Conservation (phyloP, 2,888 invertebrate species). For the Andrena praecox region DNA sequence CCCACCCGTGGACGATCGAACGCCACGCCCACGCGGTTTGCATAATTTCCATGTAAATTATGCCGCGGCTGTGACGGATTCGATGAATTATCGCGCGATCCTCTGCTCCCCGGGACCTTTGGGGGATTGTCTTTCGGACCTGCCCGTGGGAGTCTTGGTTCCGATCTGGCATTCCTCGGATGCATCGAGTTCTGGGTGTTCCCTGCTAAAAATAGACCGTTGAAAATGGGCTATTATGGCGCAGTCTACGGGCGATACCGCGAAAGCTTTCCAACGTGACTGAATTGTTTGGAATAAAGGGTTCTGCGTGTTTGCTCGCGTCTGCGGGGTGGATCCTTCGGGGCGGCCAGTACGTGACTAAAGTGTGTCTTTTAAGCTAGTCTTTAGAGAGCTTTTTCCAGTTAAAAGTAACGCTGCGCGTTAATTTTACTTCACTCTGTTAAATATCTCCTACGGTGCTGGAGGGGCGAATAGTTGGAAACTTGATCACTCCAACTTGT, state of each 20-base stretch:
- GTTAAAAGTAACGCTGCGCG: background rate
- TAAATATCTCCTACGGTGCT: too few species aligned
- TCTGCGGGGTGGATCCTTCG: too few species aligned
- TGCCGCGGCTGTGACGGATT: slow-evolving; percentile 50
- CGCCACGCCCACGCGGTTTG: slow-evolving; percentile 53
- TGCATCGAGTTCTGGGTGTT: background rate
- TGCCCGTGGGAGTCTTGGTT: background rate
- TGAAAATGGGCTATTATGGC: slow-evolving; percentile 3
- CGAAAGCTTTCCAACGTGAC: background rate
- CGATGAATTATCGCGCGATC: slow-evolving; percentile 46
- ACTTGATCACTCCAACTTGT: too few species aligned
- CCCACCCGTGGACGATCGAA: slow-evolving; percentile 44
- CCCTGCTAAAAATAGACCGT: background rate
- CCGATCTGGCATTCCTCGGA: background rate
- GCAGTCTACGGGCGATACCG: background rate
- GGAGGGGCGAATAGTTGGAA: too few species aligned
- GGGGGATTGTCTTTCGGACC: slow-evolving; percentile 43
- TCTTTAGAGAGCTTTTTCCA: too few species aligned
- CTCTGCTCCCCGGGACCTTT: background rate
- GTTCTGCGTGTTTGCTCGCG: too few species aligned
- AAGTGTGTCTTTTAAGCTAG: too few species aligned
- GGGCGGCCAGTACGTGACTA: too few species aligned
- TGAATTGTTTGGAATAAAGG: slow-evolving; percentile 1
- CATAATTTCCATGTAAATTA: slow-evolving; percentile 62
- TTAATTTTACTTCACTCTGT: too few species aligned